Evolutionary conservation across 2,113 vertebrate species (phyloP), one percentile per base, ranked within the genome.

Genomic region (Serilophus lunatus): DNA sequence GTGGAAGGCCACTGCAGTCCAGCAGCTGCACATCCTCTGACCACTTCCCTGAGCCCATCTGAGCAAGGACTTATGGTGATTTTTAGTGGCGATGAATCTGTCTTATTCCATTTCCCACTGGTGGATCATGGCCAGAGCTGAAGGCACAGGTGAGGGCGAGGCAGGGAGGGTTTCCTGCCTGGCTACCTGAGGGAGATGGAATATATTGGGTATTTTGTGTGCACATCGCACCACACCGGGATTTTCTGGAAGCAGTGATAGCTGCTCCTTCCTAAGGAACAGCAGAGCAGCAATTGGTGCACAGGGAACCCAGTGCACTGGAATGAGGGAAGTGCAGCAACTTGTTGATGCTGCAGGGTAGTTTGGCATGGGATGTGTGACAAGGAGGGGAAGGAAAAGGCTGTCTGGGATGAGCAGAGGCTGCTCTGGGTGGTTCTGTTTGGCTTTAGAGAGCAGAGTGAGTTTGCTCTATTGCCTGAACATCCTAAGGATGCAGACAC

Each of bases 251-350:
- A 42, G 35, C 57, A 51, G 49, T 4, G n/a, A 3, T 2, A 70
- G 50, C 26, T 10, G 49, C 40, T 64, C 22, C 56, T 63, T 57
- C 28, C 63, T 19, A 13, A 65, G n/a, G 15, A 57, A 15, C 0
- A 0, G 49, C 57, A 71, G 54, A 0, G 47, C 57, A 71, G 54
- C n/a, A 45, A 4, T 18, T 5, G 59, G 12, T 45, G 38, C 36
- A 10, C 4, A 0, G 11, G 29, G 51, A 50, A 25, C 15, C 9
- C 3, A 4, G n/a, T 0, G 36, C n/a, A 6, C 17, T 3, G 29
- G 6, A 23, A 18, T 0, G 9, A 54, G 54, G 53, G n/a, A 35
- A 47, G 83, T 3, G 5, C 63, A 59, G 44, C 64, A 74, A 59
- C 49, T 69, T 33, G 15, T 74, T 19, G 6, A 7, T 7, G 36